Evolutionary conservation across 2,797 vertebrate genomes (phyloP), one percentile per base, ranked within the genome.

Genomic region (Chromis chromis): DNA sequence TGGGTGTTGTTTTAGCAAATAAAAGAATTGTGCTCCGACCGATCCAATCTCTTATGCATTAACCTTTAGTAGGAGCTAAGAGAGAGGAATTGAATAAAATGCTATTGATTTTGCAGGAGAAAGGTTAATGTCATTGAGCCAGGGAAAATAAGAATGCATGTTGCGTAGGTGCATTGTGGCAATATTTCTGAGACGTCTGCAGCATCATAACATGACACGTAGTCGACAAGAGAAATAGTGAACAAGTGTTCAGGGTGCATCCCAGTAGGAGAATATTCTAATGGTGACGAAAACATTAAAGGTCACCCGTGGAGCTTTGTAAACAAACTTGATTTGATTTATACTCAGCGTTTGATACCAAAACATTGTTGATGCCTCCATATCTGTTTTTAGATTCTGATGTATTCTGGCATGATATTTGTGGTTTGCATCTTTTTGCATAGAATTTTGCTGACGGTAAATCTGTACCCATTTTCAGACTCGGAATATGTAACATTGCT

Each of bases 51-150:
- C 36, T 63, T 74, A 77, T 82, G 75, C 86, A 70, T 91, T 93
- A 94, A 92, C 89, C 90, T 90, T 90, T 90, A 71, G 64, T 67
- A 22, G 71, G 81, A 79, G 76, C 77, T 79, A 61, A 83, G 79
- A 62, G 72, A 86, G 79, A 70, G 77, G 79, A 81, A 81, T 63
- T 71, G 74, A 82, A 86, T 91, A 66, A 90, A 91, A 88, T 73
- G 40, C 70, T 80, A 85, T 89, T 82, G 88, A 92, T 91, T 86
- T 49, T 66, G 25, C 46, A 65, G 63, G 49, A 65, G 22, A 86
- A 91, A 89, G 89, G 88, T 86, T 89, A 89, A 88, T 85, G 82
- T 72, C 69, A 84, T 48, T 57, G 48, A 82, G 58, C 53, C 22
- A 58, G 39, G 57, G 56, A 76, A 66, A 75, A 82, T 58, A 78